These are phyloP conservation scores for Pherbina coryleti DNA, from an alignment of 2,888 invertebrate species.

Conservation along the genomic window DNA sequence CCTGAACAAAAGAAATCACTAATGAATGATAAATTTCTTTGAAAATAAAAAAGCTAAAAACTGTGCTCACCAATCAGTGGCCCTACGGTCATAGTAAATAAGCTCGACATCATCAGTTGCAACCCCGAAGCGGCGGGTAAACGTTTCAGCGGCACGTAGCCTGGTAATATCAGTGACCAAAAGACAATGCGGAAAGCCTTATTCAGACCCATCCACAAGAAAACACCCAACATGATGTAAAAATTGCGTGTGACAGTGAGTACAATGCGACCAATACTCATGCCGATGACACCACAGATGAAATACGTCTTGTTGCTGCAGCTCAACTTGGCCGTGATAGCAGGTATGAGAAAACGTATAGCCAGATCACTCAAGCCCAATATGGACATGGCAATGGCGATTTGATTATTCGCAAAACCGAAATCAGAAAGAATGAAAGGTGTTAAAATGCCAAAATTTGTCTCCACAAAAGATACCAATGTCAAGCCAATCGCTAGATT, in stretches of 20 bases:
- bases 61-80: constrained; percentile 77
- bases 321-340: constrained; percentile 76
- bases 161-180: constrained; percentile 80
- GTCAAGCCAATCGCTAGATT: constrained; percentile 81
- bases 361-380: constrained; percentile 77
- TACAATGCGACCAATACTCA: constrained; percentile 74
- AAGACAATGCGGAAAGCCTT: constrained; percentile 81
- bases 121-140: constrained; percentile 80
- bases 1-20: constrained; percentile 68
- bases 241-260: constrained; percentile 74
- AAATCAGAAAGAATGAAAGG: constrained; percentile 79
- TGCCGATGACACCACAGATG: constrained; percentile 76
- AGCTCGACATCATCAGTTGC: constrained; percentile 77
- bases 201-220: constrained; percentile 77
- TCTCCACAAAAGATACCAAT: constrained; percentile 78
- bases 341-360: constrained; percentile 77
- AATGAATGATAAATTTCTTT: neutral
- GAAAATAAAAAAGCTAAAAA: neutral
- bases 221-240: constrained; percentile 72
- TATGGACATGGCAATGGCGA: constrained; percentile 79
- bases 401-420: constrained; percentile 71
- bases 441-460: constrained; percentile 81
- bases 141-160: constrained; percentile 77
- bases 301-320: constrained; percentile 80
- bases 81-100: constrained; percentile 75